Conservation (phyloP, 2,113 vertebrate species). For the Brachypteracias leptosomus region DNA sequence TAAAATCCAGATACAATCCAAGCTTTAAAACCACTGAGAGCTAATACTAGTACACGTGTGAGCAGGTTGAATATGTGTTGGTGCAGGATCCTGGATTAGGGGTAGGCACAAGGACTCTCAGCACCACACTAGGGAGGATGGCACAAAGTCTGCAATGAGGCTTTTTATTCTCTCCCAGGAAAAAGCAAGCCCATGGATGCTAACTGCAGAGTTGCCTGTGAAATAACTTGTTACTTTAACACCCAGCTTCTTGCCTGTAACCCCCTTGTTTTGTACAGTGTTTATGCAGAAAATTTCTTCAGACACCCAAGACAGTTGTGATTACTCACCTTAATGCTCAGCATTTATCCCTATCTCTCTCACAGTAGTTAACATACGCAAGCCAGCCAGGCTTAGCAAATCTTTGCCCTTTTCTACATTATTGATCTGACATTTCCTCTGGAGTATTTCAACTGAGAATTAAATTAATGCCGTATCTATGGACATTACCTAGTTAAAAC, state of each 20-base stretch:
- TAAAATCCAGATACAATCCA: background rate
- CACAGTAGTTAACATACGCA: background rate
- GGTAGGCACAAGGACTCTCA: background rate
- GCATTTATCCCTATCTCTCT: constrained; percentile 42
- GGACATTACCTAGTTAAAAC: constrained; percentile 51
- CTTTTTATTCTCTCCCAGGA: background rate
- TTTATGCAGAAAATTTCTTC: background rate
- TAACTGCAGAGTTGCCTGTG: background rate
- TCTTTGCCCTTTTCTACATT: constrained; percentile 56
- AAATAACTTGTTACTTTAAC: background rate
- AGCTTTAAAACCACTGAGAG: background rate
- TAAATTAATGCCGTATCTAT: constrained; percentile 35
- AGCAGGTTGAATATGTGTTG: too few relatives aligned
- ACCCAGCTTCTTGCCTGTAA: background rate
- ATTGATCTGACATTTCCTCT: constrained; percentile 66
- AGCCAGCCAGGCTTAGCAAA: constrained; percentile 49
- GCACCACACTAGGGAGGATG: background rate
- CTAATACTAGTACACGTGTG: accelerated
- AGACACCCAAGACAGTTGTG: constrained; percentile 33
- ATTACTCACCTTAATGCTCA: constrained; percentile 43
- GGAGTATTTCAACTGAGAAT: constrained; percentile 64
- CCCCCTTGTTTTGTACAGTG: background rate
- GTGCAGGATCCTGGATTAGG: background rate
- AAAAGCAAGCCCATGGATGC: background rate
- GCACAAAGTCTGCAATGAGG: background rate